Conservation (phyloP, 2,113 vertebrate genomes). For the Oncorhynchus mykiss region DNA sequence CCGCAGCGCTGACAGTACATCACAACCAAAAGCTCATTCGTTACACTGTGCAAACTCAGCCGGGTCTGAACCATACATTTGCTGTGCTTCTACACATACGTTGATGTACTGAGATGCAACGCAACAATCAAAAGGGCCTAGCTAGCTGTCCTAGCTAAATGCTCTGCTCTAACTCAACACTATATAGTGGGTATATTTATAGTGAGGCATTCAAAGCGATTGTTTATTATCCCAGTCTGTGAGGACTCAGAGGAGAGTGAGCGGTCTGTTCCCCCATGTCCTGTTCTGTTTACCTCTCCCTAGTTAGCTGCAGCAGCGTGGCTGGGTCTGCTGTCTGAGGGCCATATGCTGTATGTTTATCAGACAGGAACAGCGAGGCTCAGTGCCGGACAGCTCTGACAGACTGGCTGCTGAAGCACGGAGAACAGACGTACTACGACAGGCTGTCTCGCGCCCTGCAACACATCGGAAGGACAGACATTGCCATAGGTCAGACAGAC, state of each 20-base stretch:
- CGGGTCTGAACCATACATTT: background rate
- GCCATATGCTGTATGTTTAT: conserved; percentile 3
- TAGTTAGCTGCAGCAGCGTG: conserved; percentile 2
- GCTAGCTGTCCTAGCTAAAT: too few species aligned
- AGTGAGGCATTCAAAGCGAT: background rate
- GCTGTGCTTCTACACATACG: background rate
- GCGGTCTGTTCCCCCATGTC: background rate
- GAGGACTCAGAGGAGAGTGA: conserved; percentile 20
- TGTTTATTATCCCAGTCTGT: background rate
- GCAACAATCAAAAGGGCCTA: too few species aligned
- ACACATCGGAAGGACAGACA: conserved; percentile 69
- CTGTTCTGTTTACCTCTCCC: conserved; percentile 26
- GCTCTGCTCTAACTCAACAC: too few species aligned
- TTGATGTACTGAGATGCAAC: background rate
- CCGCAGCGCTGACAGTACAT: background rate
- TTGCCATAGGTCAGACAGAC: conserved; percentile 67
- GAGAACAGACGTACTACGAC: conserved; percentile 67
- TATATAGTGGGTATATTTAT: background rate
- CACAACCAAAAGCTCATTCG: background rate
- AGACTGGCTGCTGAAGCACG: conserved; percentile 63
- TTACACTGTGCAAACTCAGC: background rate
- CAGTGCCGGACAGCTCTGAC: conserved; percentile 60
- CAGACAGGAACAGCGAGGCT: conserved; percentile 42
- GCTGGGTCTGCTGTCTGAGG: conserved; percentile 1
- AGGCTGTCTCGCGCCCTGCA: conserved; percentile 67